Evolutionary conservation across 1,140 invertebrate species (phyloP).

Genomic region (Manduca sexta): DNA sequence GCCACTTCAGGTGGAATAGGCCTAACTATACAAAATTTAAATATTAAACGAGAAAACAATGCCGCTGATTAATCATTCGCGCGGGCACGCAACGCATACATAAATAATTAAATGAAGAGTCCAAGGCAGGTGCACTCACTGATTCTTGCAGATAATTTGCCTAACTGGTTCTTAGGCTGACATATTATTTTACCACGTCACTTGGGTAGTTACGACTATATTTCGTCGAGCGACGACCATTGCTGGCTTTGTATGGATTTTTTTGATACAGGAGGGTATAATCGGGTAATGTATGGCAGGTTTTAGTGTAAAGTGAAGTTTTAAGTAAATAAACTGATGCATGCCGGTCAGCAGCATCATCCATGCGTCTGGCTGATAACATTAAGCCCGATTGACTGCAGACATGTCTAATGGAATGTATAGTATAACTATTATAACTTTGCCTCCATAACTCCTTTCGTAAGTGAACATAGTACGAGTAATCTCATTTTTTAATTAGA

Average conservation of each 20-base stretch:
- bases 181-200: constrained; percentile 39
- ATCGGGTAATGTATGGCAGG: no score
- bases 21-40: not conserved
- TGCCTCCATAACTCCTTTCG: no score
- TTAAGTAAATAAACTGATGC: constrained; percentile 2
- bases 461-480: no score
- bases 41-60: constrained; percentile 34
- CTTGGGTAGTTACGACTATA: constrained; percentile 2
- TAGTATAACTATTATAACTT: no score
- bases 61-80: constrained; percentile 40
- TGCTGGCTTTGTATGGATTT: constrained; percentile 8
- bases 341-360: constrained; percentile 4
- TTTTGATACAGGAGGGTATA: no score
- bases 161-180: constrained; percentile 62
- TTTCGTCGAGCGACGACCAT: constrained; percentile 14
- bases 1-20: no score
- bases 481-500: no score
- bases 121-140: constrained; percentile 56
- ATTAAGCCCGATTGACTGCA: not conserved
- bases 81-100: constrained; percentile 37
- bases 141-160: constrained; percentile 68
- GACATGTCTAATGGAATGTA: constrained; percentile 1
- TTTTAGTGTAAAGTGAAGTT: not conserved
- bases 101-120: constrained; percentile 48
- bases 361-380: constrained; percentile 4